Conservation (phyloP, 2,113 vertebrate species). For the Boleophthalmus pectinirostris region DNA sequence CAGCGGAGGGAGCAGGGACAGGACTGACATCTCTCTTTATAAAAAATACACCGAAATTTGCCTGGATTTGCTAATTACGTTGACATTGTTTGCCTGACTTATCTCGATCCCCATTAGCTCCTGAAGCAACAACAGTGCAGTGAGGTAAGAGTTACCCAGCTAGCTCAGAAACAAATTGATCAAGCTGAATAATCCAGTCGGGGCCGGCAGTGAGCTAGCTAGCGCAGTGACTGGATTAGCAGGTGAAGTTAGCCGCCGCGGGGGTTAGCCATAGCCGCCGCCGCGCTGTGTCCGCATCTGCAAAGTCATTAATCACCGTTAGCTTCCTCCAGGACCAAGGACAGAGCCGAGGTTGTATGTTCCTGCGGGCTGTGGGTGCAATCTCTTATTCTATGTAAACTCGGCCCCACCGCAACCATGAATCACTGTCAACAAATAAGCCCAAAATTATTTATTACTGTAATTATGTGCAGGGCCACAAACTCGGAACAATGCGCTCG, state of each 20-base stretch:
- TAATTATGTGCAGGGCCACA: neutral
- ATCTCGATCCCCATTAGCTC: too few species aligned
- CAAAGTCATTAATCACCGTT: constrained; percentile 11
- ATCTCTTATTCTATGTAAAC: neutral
- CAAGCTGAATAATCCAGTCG: neutral
- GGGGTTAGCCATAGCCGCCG: neutral
- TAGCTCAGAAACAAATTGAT: neutral
- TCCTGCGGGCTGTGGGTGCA: neutral
- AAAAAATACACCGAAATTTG: too few species aligned
- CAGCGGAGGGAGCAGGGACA: too few species aligned
- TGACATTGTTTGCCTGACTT: too few species aligned
- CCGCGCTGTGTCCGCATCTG: constrained; percentile 6
- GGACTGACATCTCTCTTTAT: too few species aligned
- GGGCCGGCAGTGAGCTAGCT: neutral
- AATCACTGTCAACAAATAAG: neutral
- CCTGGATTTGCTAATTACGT: too few species aligned
- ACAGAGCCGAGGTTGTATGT: neutral
- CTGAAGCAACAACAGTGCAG: too few species aligned
- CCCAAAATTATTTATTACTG: constrained; percentile 9
- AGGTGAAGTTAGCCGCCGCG: constrained; percentile 1
- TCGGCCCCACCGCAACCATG: neutral
- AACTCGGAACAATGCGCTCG: neutral
- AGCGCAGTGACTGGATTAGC: constrained; percentile 37
- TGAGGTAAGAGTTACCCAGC: too few species aligned
- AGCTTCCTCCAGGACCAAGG: neutral